Base-by-base conservation (phyloP, 1,140 invertebrate species). In the Hyles euphorbiae region DNA sequence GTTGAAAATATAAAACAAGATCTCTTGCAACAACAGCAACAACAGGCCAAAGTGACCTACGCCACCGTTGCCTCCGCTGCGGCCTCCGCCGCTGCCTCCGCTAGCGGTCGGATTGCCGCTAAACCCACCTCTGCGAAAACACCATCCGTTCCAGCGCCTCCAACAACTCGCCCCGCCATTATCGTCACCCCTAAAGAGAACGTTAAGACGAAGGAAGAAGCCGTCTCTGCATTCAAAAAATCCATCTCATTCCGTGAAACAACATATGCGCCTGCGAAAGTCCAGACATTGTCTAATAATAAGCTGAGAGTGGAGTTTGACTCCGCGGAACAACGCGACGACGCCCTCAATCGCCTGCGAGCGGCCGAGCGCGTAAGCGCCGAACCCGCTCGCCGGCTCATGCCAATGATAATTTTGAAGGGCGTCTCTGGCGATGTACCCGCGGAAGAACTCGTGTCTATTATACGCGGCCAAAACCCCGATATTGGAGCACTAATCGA, bases 221-320 rank as follows among this genome's bases (percentile, higher is more conserved):
- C 33, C 3, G n/a, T 51, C 22, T 4, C 8, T 5, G 50, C 7
- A 22, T 51, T 22, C 22, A 33, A 32, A 34, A 11, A 34, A 3
- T 33, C 8, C 1, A 51, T 51, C 1, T 8, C 4, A 4, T 33
- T 34, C 32, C 22, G 33, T 3, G 7, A 51, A 0, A 5, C 2
- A 12, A 33, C 3, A 22, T 22, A 55, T 12, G 58, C 66, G 2
- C 62, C 62, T 2, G 40, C 59, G 0, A 53, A 22, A 7, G 45
- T 65, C 0, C 51, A 52, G 34, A 33, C 52, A 3, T 10, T 64
- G 0, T 60, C 58, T 0, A 64, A 64, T 34, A 68, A 64, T 6
- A 58, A 58, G 10, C 11, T 68, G 2, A 34, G 55, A 2, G 54
- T 67, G 3, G 57, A 63, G 5, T 67, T 67, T 43, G 61, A 67